Percentiles rank a stretch among this genome's conserved stretches.
Conservation (phyloP, 2,113 vertebrate species). For the Pagrus major region DNA sequence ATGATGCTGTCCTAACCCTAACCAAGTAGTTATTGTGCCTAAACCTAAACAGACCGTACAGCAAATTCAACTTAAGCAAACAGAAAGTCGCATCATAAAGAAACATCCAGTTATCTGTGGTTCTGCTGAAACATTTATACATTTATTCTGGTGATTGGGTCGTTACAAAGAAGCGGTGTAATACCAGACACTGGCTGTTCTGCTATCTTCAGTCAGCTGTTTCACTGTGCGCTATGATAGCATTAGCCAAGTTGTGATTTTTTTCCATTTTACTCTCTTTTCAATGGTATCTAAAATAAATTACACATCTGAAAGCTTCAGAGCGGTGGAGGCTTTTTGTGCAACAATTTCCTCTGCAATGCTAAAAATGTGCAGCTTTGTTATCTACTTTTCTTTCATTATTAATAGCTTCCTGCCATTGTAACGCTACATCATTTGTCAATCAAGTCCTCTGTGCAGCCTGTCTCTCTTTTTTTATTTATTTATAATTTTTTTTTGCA, state of each 20-base stretch:
- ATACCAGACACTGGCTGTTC: constrained; percentile 11
- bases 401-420: constrained; percentile 64
- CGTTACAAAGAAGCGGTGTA: not conserved
- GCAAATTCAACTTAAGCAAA: too few species aligned
- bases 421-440: constrained; percentile 61
- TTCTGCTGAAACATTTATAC: too few species aligned
- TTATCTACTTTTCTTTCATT: constrained; percentile 46
- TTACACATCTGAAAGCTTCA: constrained; percentile 3
- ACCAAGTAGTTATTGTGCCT: too few species aligned
- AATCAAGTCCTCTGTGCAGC: constrained; percentile 44
- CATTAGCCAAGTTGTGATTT: constrained; percentile 17
- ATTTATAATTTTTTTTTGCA: constrained; percentile 29
- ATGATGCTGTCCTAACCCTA: too few species aligned
- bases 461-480: too few species aligned
- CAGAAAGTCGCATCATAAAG: too few species aligned
- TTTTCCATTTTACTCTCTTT: constrained; percentile 43
- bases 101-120: too few species aligned
- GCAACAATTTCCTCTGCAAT: constrained; percentile 15
- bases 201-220: not conserved
- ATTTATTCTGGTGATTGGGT: too few species aligned
- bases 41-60: too few species aligned
- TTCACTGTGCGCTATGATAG: not conserved
- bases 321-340: not conserved
- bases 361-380: constrained; percentile 26
- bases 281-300: constrained; percentile 42